These are phyloP conservation scores for Caenorhabditis afra DNA, from an alignment of 2,888 invertebrate species.

Conservation along the genomic window DNA sequence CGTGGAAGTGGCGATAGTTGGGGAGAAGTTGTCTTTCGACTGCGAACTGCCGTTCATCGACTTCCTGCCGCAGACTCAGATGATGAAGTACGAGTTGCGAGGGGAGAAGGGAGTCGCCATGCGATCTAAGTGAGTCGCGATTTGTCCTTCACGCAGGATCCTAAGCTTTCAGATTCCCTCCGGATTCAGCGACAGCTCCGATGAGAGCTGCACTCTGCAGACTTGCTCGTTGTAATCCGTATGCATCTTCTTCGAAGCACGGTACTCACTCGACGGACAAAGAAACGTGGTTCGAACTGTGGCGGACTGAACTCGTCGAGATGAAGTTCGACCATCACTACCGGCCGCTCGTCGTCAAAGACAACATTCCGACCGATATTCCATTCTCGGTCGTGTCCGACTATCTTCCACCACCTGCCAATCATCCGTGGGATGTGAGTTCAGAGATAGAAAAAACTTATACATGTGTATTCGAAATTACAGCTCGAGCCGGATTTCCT, in stretches of 20 bases:
- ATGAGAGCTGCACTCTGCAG: slow-evolving; percentile 56
- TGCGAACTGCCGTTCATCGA: slow-evolving; percentile 95
- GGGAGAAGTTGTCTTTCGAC: slow-evolving; percentile 82
- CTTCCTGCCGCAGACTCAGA: slow-evolving; percentile 92
- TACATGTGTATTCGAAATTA: slow-evolving; percentile 81
- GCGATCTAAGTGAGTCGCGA: slow-evolving; percentile 40
- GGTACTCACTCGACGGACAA: slow-evolving; percentile 60
- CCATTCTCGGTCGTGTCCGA: slow-evolving; percentile 52
- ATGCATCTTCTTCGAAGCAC: slow-evolving; percentile 47
- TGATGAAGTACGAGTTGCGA: slow-evolving; percentile 82
- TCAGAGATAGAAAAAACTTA: no score
- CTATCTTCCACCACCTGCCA: slow-evolving; percentile 54
- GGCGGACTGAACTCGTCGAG: slow-evolving; percentile 73
- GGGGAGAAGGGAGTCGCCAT: slow-evolving; percentile 62
- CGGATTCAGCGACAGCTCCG: slow-evolving; percentile 63
- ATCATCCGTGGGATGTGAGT: slow-evolving; percentile 64
- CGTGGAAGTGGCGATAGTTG: slow-evolving; percentile 73
- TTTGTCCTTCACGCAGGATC: background rate
- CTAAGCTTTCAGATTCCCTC: slow-evolving; percentile 42
- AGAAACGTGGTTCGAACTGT: slow-evolving; percentile 72
- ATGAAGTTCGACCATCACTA: slow-evolving; percentile 71
- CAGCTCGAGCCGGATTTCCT: slow-evolving; percentile 91
- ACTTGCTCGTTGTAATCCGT: slow-evolving; percentile 51
- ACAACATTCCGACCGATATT: slow-evolving; percentile 57
- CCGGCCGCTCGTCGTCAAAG: slow-evolving; percentile 64